Evolutionary conservation across 2,113 vertebrate species (phyloP), one percentile per base, ranked within the genome.

Genomic region (Larimichthys polyactis): DNA sequence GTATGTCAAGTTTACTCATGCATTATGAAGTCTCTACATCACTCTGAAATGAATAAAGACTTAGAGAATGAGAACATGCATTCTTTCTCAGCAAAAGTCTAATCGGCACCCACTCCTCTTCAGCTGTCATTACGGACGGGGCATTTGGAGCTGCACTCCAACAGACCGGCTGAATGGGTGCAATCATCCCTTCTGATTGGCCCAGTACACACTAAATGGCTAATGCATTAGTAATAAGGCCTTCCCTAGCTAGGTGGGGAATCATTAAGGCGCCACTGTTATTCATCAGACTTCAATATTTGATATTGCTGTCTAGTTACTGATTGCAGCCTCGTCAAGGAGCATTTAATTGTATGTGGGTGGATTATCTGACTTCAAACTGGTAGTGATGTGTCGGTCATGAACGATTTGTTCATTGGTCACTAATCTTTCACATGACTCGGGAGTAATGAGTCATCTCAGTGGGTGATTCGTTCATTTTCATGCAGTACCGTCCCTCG

Each of bases 211-310:
- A 66, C 81, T 86, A 90, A 92, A 92, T 82, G 78, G 65, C 80
- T 88, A 68, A 88, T 91, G 82, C 89, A 93, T 92, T 90, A 92
- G 79, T 86, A 68, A 90, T 90, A 76, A 90, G n/a, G 78, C 71
- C 55, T 69, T 59, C 71, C 48, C 11, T 54, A 83, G 78, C 72
- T 83, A 75, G 83, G 71, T 55, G 79, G 27, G 51, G 52, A 86
- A 81, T 83, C 78, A 84, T 71, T 84, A 81, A 81, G 82, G 71
- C 75, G 15, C 24, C 73, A 70, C 10, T 0, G 4, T 81, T 60
- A 16, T 52, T 73, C 78, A 78, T 57, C 44, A 27, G 27, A 79
- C 62, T 73, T 75, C 70, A 89, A 81, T 83, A 89, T 79, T 88
- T 77, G 16, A 89, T 77, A 68, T 65, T 40, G 22, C 51, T 69